phyloP scores from a whole-genome alignment of 2,113 vertebrate genomes.

The Agapornis roseicollis region DNA sequence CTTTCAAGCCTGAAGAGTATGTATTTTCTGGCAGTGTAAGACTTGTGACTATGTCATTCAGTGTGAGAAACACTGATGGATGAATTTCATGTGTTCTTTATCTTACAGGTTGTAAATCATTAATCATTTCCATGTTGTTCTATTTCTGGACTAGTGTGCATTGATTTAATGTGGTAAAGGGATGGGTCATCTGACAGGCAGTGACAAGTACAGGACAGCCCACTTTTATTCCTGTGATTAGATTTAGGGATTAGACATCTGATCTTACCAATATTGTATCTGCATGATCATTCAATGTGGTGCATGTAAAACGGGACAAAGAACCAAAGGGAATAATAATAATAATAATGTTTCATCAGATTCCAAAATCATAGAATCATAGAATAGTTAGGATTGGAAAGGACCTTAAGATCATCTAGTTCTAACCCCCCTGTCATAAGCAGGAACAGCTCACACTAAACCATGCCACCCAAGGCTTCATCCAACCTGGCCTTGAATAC shows the following conservation, averaged over 20 bases:
- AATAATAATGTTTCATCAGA: not conserved
- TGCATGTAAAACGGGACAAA: not conserved
- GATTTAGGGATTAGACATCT: not conserved
- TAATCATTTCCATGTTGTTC: not conserved
- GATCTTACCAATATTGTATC: accelerated
- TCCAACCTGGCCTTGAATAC: too few species aligned
- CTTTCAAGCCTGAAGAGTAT: not conserved
- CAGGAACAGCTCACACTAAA: too few species aligned
- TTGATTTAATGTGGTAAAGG: not conserved
- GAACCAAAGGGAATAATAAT: not conserved
- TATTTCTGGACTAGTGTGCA: not conserved
- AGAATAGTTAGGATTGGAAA: too few species aligned
- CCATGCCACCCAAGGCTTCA: too few species aligned
- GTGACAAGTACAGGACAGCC: not conserved
- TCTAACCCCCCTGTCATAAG: too few species aligned
- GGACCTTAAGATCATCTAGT: too few species aligned
- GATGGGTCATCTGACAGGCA: not conserved
- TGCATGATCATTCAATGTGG: not conserved
- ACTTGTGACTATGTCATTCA: not conserved
- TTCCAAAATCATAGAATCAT: too few species aligned
- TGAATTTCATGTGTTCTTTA: not conserved
- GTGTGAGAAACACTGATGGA: not conserved
- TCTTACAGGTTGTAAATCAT: not conserved
- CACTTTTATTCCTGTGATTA: not conserved
- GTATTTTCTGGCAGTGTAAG: not conserved